phyloP scores from a whole-genome alignment of 2,797 vertebrate species.

The Notolepis coatsorum region DNA sequence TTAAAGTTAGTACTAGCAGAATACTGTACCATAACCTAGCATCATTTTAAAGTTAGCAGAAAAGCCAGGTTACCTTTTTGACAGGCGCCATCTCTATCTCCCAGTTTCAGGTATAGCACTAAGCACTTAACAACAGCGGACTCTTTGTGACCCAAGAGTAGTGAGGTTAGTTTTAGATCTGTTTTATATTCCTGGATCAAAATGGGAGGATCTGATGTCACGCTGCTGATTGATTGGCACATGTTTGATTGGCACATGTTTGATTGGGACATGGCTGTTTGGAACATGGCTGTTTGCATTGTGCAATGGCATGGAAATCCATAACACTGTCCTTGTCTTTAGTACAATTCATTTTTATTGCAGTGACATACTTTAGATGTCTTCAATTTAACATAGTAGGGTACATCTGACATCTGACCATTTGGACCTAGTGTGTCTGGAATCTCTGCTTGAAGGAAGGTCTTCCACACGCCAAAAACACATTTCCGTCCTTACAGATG shows the following conservation, averaged over 20 bases:
- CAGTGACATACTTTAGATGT: too few relatives aligned
- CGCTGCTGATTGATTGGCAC: conserved; percentile 21
- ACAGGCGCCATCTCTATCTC: conserved; percentile 55
- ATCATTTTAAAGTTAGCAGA: background rate
- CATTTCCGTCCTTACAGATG: too few relatives aligned
- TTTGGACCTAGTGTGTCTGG: too few relatives aligned
- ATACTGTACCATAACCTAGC: background rate
- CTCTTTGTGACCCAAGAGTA: conserved; percentile 16
- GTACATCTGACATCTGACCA: too few relatives aligned
- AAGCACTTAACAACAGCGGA: conserved; percentile 52
- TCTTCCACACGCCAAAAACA: too few relatives aligned
- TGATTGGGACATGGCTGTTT: too few relatives aligned
- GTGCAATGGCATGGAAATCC: too few relatives aligned
- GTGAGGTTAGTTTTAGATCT: background rate
- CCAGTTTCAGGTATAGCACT: conserved; percentile 41
- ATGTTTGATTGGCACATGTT: conserved; percentile 51
- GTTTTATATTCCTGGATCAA: conserved; percentile 44
- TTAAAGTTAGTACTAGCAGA: background rate
- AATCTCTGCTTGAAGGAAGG: too few relatives aligned
- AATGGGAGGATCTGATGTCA: conserved; percentile 40
- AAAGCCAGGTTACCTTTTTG: conserved; percentile 57
- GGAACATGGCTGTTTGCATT: conserved; percentile 56
- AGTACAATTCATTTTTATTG: too few relatives aligned
- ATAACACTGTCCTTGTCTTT: too few relatives aligned
- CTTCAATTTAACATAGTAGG: too few relatives aligned